Base-by-base conservation (phyloP, 2,797 vertebrate species). In the Gallinago nigripennis region DNA sequence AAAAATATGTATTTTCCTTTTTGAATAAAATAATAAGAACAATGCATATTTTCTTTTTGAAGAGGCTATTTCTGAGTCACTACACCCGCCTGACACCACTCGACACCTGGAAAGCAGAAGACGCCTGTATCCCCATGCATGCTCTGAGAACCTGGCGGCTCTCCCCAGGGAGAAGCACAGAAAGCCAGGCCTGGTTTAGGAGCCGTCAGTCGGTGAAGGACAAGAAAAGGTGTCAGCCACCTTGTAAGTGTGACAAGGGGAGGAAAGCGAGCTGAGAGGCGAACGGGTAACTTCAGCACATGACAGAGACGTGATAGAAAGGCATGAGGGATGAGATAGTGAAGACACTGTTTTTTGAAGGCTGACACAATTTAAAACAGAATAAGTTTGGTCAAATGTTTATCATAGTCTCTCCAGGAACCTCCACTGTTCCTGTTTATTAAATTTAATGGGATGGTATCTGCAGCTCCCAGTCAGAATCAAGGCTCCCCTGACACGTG, bases 361-460 rank as follows among this genome's bases (percentile, higher is more conserved):
- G 50, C 45, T 92, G 73, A 88, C 63, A 92, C 60, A 69, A 61
- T 91, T 87, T 92, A 78, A 94, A 87, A 73, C 60, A 87, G 75
- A 82, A 1, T 61, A 80, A 82, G 30, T 78, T 83, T 87, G 72
- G 76, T 90, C 61, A 94, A 91, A 91, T 86, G 50, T 85, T 93
- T 93, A 80, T 85, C 68, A 61, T 13, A 79, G 46, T 48, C 28
- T 90, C 63, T 75, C 53, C 71, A 93, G 56, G 56, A 95, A 79
- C 39, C 63, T 79, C 51, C 77, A 84, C 64, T 64, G 31, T 75
- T 92, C 50, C 86, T 75, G 27, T 85, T 93, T 92, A 91, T 88
- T 91, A 89, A 92, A 89, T 94, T 92, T 96, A 90, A 92, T 65
- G 33, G 76, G 54, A 89, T 61, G 35, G 48, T 85, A 81, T 68